Conservation (phyloP, 2,113 vertebrate species). For the Scatophagus argus region DNA sequence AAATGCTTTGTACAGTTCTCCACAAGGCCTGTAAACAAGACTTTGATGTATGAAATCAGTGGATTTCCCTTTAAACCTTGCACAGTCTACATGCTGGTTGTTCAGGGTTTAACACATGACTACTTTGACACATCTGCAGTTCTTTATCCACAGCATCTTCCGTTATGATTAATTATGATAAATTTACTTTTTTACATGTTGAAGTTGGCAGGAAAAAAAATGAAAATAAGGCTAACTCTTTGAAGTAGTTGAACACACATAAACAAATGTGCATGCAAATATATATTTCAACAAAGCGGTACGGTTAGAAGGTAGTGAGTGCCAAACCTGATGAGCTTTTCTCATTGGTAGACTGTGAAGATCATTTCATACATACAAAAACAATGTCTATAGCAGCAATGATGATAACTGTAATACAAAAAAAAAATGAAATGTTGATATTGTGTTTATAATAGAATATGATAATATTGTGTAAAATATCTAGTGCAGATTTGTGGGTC, state of each 20-base stretch:
- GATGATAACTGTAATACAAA: no score
- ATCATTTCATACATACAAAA: no score
- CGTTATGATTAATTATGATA: no score
- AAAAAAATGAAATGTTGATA: no score
- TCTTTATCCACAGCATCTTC: neutral
- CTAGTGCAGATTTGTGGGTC: no score
- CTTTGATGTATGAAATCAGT: neutral
- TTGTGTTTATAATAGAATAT: no score
- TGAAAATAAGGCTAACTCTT: neutral
- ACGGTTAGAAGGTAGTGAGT: neutral
- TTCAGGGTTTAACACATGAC: neutral
- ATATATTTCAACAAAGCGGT: neutral
- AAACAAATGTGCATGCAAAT: neutral
- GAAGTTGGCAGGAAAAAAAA: neutral
- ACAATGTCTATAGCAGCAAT: no score
- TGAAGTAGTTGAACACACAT: neutral
- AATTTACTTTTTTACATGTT: neutral
- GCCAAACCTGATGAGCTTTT: slow-evolving; percentile 6
- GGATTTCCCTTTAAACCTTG: neutral
- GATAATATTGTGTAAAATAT: no score
- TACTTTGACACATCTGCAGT: neutral
- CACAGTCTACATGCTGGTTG: neutral
- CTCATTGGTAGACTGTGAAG: neutral
- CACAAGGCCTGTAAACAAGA: neutral
- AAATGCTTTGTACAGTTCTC: no score